Evolutionary conservation across 2,888 invertebrate species (phyloP).

Genomic region (Metallyticus violacea): DNA sequence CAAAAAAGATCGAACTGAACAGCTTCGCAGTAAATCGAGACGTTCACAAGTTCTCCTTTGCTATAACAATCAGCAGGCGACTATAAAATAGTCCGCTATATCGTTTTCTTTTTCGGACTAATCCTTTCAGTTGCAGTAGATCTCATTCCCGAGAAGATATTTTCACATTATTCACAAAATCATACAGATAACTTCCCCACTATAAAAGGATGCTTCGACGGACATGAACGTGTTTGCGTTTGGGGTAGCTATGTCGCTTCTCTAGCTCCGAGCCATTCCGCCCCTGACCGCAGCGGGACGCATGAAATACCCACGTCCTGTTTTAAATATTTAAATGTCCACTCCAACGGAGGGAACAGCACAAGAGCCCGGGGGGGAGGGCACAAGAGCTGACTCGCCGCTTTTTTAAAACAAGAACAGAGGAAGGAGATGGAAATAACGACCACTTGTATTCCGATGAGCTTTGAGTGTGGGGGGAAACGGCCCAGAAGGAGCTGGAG

Average conservation of each 20-base stretch:
- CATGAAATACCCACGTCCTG: constrained; percentile 8
- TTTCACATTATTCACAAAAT: no score
- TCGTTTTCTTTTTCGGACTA: no score
- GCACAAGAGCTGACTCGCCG: constrained; percentile 20
- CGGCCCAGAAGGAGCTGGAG: not conserved
- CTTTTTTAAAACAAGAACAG: constrained; percentile 18
- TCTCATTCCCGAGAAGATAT: no score
- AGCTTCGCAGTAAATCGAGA: no score
- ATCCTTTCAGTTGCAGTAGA: no score
- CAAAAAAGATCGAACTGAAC: no score
- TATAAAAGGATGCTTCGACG: no score
- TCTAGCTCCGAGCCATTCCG: not conserved
- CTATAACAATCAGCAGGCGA: no score
- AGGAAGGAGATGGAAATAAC: not conserved
- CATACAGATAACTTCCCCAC: not conserved
- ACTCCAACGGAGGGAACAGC: constrained; percentile 8
- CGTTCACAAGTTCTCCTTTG: no score
- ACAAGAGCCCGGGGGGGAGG: not conserved
- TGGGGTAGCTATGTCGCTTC: not conserved
- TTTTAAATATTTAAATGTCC: constrained; percentile 30
- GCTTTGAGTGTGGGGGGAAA: not conserved
- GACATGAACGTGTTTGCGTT: not conserved
- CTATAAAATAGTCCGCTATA: no score
- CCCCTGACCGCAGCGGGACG: not conserved
- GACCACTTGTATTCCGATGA: not conserved